A percentile compares a stretch with the other conserved stretches of the same genome.
These are phyloP conservation scores for Auanema sp. DNA, from an alignment of 2,888 invertebrate species.

Conservation along the genomic window DNA sequence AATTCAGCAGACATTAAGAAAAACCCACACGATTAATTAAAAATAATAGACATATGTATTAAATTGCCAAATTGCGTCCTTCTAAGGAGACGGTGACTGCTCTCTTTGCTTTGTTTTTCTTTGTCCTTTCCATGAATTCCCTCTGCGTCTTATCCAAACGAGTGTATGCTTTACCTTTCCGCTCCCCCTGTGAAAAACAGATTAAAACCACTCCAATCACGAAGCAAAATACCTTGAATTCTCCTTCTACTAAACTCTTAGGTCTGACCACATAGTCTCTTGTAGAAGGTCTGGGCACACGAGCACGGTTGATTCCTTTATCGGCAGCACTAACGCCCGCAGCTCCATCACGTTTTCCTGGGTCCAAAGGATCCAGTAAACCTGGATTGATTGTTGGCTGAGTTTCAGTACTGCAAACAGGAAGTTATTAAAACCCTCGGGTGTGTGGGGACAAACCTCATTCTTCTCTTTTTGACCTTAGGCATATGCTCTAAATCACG, in stretches of 20 bases:
- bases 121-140: conserved; percentile 60
- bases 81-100: conserved; percentile 56
- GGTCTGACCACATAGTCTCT: conserved; percentile 95
- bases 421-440: conserved; percentile 7
- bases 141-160: conserved; percentile 52
- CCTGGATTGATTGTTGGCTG: neutral
- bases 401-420: conserved; percentile 16
- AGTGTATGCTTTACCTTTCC: conserved; percentile 31
- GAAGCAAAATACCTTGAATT: conserved; percentile 40
- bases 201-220: neutral
- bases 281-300: conserved; percentile 90
- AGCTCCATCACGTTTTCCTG: neutral
- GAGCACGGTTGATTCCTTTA: conserved; percentile 37
- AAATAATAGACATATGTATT: conserved; percentile 6
- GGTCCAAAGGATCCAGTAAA: neutral
- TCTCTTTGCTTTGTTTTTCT: conserved; percentile 44
- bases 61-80: conserved; percentile 58
- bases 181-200: conserved; percentile 25
- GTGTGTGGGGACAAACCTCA: conserved; percentile 33
- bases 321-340: conserved; percentile 34
- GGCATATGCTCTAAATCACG: conserved; percentile 86
- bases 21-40: neutral
- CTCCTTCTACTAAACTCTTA: conserved; percentile 64
- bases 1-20: no score
- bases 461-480: conserved; percentile 60